Evolutionary conservation across 2,797 vertebrate species (phyloP).

Genomic region (Eremophila alpestris): DNA sequence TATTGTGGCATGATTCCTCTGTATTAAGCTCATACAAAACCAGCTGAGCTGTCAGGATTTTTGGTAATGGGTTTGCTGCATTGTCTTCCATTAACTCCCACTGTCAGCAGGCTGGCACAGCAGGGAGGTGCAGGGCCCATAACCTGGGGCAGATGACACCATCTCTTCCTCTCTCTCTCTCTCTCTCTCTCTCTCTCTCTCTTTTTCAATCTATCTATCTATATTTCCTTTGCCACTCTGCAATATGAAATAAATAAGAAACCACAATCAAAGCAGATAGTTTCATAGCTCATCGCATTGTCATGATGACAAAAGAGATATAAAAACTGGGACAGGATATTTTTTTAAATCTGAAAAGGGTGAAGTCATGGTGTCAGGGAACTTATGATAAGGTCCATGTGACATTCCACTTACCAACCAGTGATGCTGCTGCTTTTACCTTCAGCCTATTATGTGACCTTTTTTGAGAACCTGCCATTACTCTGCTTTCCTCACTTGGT

Average conservation of each 20-base stretch:
- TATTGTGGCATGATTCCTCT: neutral
- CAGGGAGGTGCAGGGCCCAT: neutral
- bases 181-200: accelerated
- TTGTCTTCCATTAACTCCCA: neutral
- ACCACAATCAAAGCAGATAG: neutral
- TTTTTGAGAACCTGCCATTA: neutral
- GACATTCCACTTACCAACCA: neutral
- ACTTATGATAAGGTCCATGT: neutral
- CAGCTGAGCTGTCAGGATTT: neutral
- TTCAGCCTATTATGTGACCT: neutral
- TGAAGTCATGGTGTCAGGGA: neutral
- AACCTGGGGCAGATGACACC: neutral
- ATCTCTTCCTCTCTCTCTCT: no score
- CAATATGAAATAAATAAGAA: slow-evolving; percentile 7
- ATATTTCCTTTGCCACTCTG: neutral
- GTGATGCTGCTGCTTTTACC: neutral
- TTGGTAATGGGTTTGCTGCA: neutral
- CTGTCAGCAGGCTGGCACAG: neutral
- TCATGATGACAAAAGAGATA: neutral
- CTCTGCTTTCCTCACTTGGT: neutral
- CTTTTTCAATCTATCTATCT: no score
- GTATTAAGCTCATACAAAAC: neutral
- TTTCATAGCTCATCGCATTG: neutral
- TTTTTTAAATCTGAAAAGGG: neutral
- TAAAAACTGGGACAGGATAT: neutral